These are phyloP conservation scores for Agapornis canus DNA, from an alignment of 2,797 vertebrate genomes.

Conservation along the genomic window DNA sequence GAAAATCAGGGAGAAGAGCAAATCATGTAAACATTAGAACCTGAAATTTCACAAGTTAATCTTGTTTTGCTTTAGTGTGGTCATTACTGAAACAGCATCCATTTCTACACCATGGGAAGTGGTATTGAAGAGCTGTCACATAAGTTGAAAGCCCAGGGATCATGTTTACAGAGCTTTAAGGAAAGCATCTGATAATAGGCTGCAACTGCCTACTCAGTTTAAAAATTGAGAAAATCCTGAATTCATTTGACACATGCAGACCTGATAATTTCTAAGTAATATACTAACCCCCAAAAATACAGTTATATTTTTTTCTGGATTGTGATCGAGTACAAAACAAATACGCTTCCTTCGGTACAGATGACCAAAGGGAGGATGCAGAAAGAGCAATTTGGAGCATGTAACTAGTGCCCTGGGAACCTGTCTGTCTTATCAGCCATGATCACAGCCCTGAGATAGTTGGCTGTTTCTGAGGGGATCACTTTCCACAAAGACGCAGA, in stretches of 20 bases:
- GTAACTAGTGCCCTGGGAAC: not conserved
- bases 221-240: not conserved
- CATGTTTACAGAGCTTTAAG: not conserved
- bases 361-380: not conserved
- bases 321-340: not conserved
- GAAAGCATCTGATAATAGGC: not conserved
- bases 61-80: slow-evolving; percentile 9
- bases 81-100: slow-evolving; percentile 43
- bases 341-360: not conserved
- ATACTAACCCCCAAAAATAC: not conserved
- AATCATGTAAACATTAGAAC: not conserved
- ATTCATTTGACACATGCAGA: not conserved
- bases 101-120: not conserved
- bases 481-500: not conserved
- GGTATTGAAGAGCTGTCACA: slow-evolving; percentile 17
- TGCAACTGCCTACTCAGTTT: not conserved
- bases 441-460: not conserved
- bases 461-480: not conserved
- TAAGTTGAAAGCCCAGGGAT: slow-evolving; percentile 14
- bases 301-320: not conserved
- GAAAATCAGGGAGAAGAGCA: not conserved
- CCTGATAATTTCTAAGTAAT: not conserved
- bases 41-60: slow-evolving; percentile 49
- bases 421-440: not conserved
- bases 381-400: not conserved